Evolutionary conservation across 2,888 invertebrate genomes (phyloP).

Genomic region (Metopia argyrocephala): DNA sequence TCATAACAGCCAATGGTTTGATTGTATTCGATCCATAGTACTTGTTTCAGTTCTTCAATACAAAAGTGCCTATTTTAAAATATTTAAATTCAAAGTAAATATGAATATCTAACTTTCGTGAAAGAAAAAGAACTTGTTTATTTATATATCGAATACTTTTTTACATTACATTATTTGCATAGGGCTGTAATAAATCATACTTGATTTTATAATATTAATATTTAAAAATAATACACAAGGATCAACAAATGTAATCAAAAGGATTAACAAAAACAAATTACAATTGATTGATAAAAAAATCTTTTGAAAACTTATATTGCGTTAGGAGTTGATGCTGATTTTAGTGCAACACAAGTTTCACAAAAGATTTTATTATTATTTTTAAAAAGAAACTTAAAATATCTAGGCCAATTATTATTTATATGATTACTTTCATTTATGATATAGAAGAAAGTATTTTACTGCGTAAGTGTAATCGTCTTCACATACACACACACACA

Average conservation of each 20-base stretch:
- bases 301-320: conserved; percentile 53
- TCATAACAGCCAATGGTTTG: too few species aligned
- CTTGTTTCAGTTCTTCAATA: too few species aligned
- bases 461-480: not conserved
- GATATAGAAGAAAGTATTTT: conserved; percentile 1
- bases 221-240: conserved; percentile 56
- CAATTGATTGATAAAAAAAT: conserved; percentile 24
- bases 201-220: conserved; percentile 37
- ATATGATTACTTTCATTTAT: conserved; percentile 40
- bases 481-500: conserved; percentile 33
- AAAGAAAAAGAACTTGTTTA: conserved; percentile 69
- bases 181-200: conserved; percentile 59
- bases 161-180: conserved; percentile 66
- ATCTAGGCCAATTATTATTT: conserved; percentile 15
- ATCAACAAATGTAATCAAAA: conserved; percentile 61
- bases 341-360: conserved; percentile 53
- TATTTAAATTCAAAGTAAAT: not conserved
- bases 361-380: conserved; percentile 45
- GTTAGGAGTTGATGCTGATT: conserved; percentile 64
- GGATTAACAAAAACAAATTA: conserved; percentile 47
- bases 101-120: conserved; percentile 49
- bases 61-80: too few species aligned
- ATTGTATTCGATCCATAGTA: too few species aligned
- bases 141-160: conserved; percentile 68
- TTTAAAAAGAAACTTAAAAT: not conserved